A percentile compares a stretch with the other conserved stretches of the same genome.
phyloP scores from a whole-genome alignment of 2,113 vertebrate species.

The Rousettus leschenaultii region DNA sequence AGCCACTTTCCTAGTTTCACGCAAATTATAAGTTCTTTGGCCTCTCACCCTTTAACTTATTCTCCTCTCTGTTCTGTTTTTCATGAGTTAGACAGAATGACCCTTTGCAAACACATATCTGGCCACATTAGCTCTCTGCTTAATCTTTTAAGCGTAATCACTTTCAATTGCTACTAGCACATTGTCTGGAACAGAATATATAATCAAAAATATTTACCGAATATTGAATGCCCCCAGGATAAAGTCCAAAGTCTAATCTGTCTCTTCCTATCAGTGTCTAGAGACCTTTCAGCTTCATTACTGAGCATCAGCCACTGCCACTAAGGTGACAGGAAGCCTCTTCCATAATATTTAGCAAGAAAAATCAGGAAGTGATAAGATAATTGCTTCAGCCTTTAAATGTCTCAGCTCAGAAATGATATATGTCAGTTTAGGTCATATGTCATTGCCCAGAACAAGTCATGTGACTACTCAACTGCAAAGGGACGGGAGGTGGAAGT shows the following conservation, averaged over 20 bases:
- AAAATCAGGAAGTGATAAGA: background rate
- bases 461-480: background rate
- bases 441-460: background rate
- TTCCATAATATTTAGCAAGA: background rate
- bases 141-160: background rate
- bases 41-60: background rate
- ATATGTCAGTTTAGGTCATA: background rate
- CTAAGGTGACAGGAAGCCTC: background rate
- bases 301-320: background rate
- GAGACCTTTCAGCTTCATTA: background rate
- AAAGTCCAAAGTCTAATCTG: background rate
- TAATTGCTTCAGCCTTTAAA: background rate
- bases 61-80: background rate
- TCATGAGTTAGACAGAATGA: background rate
- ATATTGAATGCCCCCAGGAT: background rate
- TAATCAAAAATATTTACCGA: background rate
- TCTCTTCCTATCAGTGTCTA: background rate
- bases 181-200: background rate
- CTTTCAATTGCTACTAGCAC: background rate
- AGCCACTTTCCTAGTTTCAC: rapidly evolving
- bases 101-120: background rate
- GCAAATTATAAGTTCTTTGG: background rate
- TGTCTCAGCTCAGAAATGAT: background rate
- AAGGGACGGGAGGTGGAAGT: background rate
- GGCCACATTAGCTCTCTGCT: rapidly evolving